Base-by-base conservation (phyloP, 2,888 invertebrate genomes). In the Drosophila kuntzei region DNA sequence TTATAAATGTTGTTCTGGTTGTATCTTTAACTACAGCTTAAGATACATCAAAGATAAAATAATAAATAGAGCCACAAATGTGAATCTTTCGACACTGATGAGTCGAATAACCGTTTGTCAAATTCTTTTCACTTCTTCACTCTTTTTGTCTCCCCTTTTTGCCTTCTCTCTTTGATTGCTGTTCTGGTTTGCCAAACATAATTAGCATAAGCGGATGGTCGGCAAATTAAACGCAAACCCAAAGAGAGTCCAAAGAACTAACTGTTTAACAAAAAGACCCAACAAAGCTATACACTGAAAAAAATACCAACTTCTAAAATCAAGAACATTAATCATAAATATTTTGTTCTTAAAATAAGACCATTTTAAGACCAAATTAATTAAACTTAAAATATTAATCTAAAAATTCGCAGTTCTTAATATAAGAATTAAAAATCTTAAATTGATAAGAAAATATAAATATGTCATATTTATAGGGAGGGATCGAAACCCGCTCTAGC, bases 191-290 rank as follows among this genome's bases (percentile, higher is more conserved):
- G 79, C 36, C 86, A 66, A 62, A 64, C 57, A 74, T 64, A 84
- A 81, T 80, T 80, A 87, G 74, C 87, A 80, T 87, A 87, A 80
- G 57, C 66, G 67, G 57, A 73, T 80, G 64, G 29, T n/a, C 18
- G 43, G 75, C 63, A 66, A 75, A 79, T 83, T 63, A 73, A 66
- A 62, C 64, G 55, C 47, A 47, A 18, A 12, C 39, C 20, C 47
- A 37, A 18, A 29, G 29, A 51, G 41, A 16, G 20, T 16, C 32
- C 22, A 55, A 18, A 11, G 16, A 57, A 37, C 46, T 55, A 55
- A 62, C 62, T 62, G 62, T 53, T 61, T 41, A 34, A 29, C 34
- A 29, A 43, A 41, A 36, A 50, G 44, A 39, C 14, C 34, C 34
- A 29, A n/a, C 36, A 16, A n/a, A n/a, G n/a, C n/a, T n/a, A n/a